Base-by-base conservation (phyloP, 2,797 vertebrate genomes). In the Alosa sapidissima region DNA sequence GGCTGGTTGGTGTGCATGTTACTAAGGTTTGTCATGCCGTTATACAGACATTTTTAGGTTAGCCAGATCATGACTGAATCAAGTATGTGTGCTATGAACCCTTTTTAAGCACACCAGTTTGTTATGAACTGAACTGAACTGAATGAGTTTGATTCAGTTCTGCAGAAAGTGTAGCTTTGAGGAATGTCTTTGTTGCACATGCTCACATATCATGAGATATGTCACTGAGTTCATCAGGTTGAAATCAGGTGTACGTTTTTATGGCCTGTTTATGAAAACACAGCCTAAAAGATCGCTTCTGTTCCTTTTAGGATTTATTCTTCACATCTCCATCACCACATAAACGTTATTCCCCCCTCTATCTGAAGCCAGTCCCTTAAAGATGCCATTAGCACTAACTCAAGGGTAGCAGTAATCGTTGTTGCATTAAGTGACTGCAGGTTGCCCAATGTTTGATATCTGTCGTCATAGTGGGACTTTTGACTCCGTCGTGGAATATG, bases 391-490 rank as follows among this genome's bases (percentile, higher is more conserved):
- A 21, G 14, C 36, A 72, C 36, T 19, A 47, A 47, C 19, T 45
- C 41, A n/a, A 47, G 72, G 19, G 0, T 36, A 68, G 28, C 65
- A 3, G 11, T 47, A 45, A 19, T 72, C 2, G 68, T 19, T 19
- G 13, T 75, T 75, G 68, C 68, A 6, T 41, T 13, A 45, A 45
- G 33, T 16, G 68, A 75, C 14, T 33, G 33, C 33, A 45, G 14
- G 16, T 75, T 75, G 36, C 36, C 36, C 33, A 75, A 41, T 19
- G 68, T 75, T 14, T 21, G 14, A 45, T 7, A 28, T 36, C 28
- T 33, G 33, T 41, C 68, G 14, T 75, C 68, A 41, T 45, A 45
- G 68, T 41, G 68, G 33, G 68, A 75, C 72, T 78, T 72, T 78
- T 47, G 72, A 78, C 72, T 41, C 68, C 13, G 41, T 45, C 72